Evolutionary conservation across 2,797 vertebrate species (phyloP).

Genomic region (Spinus pinus): DNA sequence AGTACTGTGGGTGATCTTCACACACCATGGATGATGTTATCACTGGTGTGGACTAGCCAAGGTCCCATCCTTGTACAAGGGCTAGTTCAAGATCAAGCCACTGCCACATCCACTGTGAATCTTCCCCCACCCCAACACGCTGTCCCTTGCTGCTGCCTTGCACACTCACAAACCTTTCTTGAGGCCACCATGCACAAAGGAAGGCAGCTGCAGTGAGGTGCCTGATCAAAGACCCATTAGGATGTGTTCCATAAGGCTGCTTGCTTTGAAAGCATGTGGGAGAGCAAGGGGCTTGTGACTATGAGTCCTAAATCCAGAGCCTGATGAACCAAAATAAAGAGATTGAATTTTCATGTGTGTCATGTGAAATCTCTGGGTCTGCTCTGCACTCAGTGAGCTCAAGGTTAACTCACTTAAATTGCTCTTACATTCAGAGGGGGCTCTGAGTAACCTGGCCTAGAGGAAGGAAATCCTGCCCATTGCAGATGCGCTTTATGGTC

Average conservation of each 20-base stretch:
- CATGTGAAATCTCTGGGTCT: background rate
- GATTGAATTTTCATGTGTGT: background rate
- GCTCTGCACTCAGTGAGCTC: background rate
- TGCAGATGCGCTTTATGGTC: background rate
- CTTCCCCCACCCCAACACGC: background rate
- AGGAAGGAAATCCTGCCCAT: background rate
- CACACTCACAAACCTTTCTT: background rate
- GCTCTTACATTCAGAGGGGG: background rate
- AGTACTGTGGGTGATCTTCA: background rate
- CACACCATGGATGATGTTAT: rapidly evolving
- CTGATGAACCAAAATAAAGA: slow-evolving; percentile 34
- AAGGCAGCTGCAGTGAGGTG: rapidly evolving
- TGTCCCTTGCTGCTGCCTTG: background rate
- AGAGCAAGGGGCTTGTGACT: background rate
- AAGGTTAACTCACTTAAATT: background rate
- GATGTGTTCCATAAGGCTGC: background rate
- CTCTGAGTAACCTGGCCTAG: background rate
- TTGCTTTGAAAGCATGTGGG: background rate
- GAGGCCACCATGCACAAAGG: rapidly evolving
- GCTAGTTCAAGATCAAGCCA: background rate
- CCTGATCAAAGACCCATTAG: background rate
- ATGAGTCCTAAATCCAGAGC: background rate
- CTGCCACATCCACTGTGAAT: background rate
- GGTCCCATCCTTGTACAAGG: background rate
- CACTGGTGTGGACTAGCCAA: background rate